These are phyloP conservation scores for Cotesia glomerata DNA, from an alignment of 1,140 invertebrate species.

Conservation along the genomic window DNA sequence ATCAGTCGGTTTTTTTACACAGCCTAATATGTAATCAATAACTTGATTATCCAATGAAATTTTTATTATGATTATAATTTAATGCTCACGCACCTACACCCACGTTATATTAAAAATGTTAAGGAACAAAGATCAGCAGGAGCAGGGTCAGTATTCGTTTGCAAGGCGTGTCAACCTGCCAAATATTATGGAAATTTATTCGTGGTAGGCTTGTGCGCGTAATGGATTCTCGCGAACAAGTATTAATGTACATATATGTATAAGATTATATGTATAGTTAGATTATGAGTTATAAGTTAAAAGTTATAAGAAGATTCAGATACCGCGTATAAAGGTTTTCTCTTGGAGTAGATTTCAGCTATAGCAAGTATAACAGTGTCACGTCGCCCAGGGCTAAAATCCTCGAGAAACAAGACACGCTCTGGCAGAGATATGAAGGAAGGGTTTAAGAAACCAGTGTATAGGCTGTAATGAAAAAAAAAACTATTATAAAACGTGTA, in stretches of 20 bases:
- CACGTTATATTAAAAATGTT: not conserved
- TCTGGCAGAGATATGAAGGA: constrained; percentile 7
- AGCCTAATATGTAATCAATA: not conserved
- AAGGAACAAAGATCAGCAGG: not conserved
- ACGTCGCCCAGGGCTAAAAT: constrained; percentile 20
- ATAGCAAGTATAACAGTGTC: constrained; percentile 11
- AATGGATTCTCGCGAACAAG: constrained; percentile 46
- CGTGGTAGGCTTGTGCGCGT: constrained; percentile 37
- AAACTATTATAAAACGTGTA: not conserved
- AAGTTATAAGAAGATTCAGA: not conserved
- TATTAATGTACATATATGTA: not conserved
- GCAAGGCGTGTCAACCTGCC: constrained; percentile 54
- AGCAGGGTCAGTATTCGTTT: constrained; percentile 30
- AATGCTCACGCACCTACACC: not conserved
- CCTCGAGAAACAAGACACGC: constrained; percentile 13
- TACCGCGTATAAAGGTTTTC: not conserved
- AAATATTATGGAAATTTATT: constrained; percentile 58
- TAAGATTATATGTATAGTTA: too few species aligned
- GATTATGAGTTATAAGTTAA: too few species aligned
- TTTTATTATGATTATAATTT: not conserved
- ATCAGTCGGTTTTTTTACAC: too few species aligned
- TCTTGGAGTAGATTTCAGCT: not conserved
- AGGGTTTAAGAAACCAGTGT: not conserved
- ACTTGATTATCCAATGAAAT: not conserved
- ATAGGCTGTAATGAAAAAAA: not conserved